Evolutionary conservation across 2,113 vertebrate genomes (phyloP).

Genomic region (Heloderma charlesbogerti): DNA sequence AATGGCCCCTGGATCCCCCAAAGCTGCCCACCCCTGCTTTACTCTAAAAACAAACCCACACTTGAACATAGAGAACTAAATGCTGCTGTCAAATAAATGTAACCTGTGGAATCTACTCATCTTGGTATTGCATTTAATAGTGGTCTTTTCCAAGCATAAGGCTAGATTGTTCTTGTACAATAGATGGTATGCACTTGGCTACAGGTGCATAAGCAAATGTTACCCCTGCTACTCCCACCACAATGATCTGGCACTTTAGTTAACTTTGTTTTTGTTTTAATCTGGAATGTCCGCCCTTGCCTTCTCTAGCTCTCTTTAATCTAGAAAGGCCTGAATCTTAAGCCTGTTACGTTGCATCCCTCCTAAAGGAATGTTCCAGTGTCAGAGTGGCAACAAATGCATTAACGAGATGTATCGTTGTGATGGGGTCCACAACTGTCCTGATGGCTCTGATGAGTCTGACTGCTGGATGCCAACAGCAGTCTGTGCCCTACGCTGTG

Average conservation of each 20-base stretch:
- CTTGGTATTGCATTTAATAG: neutral
- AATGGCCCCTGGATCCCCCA: too few species aligned
- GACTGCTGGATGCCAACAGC: slow-evolving; percentile 77
- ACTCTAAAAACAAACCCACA: too few species aligned
- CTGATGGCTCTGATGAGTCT: slow-evolving; percentile 84
- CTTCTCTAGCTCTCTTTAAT: neutral
- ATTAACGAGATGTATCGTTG: slow-evolving; percentile 76
- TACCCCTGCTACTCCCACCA: neutral
- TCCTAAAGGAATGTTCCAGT: slow-evolving; percentile 79
- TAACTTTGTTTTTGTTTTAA: neutral
- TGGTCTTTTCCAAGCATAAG: too few species aligned
- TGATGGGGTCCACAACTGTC: slow-evolving; percentile 84
- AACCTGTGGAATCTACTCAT: neutral
- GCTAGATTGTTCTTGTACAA: neutral
- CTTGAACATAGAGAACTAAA: neutral
- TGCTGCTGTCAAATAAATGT: neutral
- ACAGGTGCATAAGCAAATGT: too few species aligned
- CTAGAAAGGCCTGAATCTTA: neutral
- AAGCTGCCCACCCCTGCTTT: too few species aligned
- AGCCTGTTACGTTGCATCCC: neutral
- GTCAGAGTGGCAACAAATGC: slow-evolving; percentile 78
- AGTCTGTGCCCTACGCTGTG: slow-evolving; percentile 83
- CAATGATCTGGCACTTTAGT: neutral
- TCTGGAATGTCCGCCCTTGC: neutral
- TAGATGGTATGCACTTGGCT: neutral